Evolutionary conservation across 2,888 invertebrate species (phyloP).

Genomic region (Chaetoderma sp.): DNA sequence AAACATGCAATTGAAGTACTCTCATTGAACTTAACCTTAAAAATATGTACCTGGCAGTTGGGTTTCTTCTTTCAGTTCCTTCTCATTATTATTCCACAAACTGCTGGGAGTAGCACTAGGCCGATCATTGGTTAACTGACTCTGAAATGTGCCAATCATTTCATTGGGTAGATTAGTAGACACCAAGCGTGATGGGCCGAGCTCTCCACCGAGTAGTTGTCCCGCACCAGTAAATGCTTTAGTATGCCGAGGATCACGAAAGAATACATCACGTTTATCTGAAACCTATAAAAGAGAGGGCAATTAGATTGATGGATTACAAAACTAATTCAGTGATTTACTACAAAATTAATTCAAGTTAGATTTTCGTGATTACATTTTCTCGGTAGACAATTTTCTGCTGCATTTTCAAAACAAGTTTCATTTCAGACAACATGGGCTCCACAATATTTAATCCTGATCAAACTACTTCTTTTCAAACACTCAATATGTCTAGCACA

Average conservation of each 20-base stretch:
- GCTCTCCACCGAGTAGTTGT: constrained; percentile 61
- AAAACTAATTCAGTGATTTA: neutral
- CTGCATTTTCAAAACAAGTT: no score
- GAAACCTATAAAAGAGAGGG: constrained; percentile 44
- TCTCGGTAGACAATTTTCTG: no score
- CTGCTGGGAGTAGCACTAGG: no score
- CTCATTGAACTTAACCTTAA: no score
- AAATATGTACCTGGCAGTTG: neutral
- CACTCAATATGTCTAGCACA: no score
- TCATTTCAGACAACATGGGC: no score
- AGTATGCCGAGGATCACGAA: constrained; percentile 46
- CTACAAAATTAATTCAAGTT: no score
- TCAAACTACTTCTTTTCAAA: no score
- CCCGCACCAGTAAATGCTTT: constrained; percentile 57
- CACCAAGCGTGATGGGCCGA: constrained; percentile 60
- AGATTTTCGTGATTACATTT: no score
- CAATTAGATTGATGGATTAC: neutral
- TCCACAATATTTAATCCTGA: no score
- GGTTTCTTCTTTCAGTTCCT: neutral
- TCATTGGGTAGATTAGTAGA: constrained; percentile 45
- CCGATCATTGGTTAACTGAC: no score
- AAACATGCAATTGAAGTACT: no score
- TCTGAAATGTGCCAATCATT: neutral
- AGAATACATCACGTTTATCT: constrained; percentile 58
- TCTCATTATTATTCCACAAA: neutral